Evolutionary conservation across 2,888 invertebrate species (phyloP).

Genomic region (Minunthozetes semirufus): DNA sequence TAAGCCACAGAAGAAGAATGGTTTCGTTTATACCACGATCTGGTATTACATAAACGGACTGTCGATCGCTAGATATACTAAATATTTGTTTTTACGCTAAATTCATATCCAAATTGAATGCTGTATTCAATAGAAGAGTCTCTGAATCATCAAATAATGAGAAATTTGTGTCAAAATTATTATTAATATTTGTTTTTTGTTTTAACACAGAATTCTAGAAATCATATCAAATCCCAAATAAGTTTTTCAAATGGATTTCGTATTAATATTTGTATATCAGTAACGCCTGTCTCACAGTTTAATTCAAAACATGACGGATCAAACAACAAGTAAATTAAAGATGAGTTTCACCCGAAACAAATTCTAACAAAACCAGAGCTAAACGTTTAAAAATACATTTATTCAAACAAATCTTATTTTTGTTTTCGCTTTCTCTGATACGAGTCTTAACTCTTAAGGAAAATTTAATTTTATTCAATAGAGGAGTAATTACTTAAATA

Average conservation of each 20-base stretch:
- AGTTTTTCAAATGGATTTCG: background rate
- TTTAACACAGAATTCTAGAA: background rate
- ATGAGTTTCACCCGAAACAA: no score
- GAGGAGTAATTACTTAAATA: no score
- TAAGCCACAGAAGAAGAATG: background rate
- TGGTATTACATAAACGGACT: background rate
- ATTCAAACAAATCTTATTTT: no score
- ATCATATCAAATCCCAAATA: background rate
- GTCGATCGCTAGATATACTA: background rate
- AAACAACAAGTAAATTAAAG: no score
- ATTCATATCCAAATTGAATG: background rate
- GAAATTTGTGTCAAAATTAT: slow-evolving; percentile 13
- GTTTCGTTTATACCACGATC: background rate
- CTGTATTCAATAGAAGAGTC: background rate
- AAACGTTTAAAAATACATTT: no score
- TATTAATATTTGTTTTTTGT: background rate
- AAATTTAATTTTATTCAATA: no score
- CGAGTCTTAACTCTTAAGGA: no score
- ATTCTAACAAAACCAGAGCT: no score
- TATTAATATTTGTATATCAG: background rate
- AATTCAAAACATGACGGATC: background rate
- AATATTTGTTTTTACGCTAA: background rate
- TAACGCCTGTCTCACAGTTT: background rate
- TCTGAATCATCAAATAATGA: background rate
- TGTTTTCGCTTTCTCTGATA: no score